phyloP scores from a whole-genome alignment of 2,797 vertebrate genomes.

The Rhadinocentrus ornatus region DNA sequence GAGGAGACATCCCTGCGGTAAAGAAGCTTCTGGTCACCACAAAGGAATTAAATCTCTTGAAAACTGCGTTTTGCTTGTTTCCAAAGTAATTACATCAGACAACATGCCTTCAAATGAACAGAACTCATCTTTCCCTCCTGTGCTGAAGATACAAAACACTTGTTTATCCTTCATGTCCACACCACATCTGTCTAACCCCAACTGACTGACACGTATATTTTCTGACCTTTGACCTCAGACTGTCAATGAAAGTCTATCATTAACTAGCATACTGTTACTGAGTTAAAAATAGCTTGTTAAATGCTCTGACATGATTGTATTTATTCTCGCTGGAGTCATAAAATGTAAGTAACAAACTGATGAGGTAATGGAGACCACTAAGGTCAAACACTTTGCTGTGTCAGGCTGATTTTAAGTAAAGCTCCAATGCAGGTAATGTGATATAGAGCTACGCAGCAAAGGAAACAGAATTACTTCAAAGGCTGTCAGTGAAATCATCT shows the following conservation, averaged over 20 bases:
- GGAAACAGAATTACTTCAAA: slow-evolving; percentile 22
- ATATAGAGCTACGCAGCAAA: background rate
- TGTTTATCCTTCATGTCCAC: slow-evolving; percentile 11
- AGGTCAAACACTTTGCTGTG: slow-evolving; percentile 53
- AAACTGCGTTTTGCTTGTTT: slow-evolving; percentile 48
- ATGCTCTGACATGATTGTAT: slow-evolving; percentile 31
- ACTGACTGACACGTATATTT: slow-evolving; percentile 53
- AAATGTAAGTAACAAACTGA: slow-evolving; percentile 39
- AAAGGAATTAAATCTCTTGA: slow-evolving; percentile 45
- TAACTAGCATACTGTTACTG: slow-evolving; percentile 31
- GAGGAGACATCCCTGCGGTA: slow-evolving; percentile 27
- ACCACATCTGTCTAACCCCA: slow-evolving; percentile 21
- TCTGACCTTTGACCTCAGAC: slow-evolving; percentile 61
- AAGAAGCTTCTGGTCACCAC: slow-evolving; percentile 32
- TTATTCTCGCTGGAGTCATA: slow-evolving; percentile 49
- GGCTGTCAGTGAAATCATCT: slow-evolving; percentile 34
- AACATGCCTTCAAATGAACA: slow-evolving; percentile 17
- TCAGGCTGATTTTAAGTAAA: slow-evolving; percentile 35
- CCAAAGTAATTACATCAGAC: slow-evolving; percentile 40
- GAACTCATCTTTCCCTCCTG: background rate
- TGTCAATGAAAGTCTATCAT: slow-evolving; percentile 59
- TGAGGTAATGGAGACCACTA: slow-evolving; percentile 60
- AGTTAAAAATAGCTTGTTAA: slow-evolving; percentile 63
- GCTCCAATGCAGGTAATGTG: slow-evolving; percentile 2
- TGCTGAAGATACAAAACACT: slow-evolving; percentile 5